Conservation (phyloP, 2,888 invertebrate species). For the Branchipolynoe longqiensis region DNA sequence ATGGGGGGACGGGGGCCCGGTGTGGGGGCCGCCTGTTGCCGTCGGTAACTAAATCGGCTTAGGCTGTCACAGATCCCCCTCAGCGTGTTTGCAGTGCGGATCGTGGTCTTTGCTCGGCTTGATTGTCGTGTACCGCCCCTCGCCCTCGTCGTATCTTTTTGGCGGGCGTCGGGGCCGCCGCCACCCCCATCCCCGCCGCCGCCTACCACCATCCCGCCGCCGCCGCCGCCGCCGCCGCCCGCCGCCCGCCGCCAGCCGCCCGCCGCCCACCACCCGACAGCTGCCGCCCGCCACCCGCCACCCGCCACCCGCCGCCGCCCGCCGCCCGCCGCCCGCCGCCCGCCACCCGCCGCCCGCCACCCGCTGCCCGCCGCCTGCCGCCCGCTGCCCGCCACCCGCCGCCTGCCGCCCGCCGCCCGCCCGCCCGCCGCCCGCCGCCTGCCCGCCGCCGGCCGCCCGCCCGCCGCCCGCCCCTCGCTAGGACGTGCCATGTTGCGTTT, state of each 20-base stretch:
- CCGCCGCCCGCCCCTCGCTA: neutral
- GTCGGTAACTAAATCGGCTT: constrained; percentile 57
- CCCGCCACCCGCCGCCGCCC: too few relatives aligned
- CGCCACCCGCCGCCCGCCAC: too few relatives aligned
- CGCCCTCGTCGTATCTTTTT: constrained; percentile 27
- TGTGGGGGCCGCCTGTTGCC: too few relatives aligned
- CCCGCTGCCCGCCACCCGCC: too few relatives aligned
- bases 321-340: too few relatives aligned
- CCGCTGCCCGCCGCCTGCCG: too few relatives aligned
- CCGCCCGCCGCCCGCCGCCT: too few relatives aligned
- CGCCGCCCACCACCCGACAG: too few relatives aligned
- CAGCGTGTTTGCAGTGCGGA: constrained; percentile 7
- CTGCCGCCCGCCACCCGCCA: too few relatives aligned
- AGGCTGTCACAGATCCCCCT: constrained; percentile 46
- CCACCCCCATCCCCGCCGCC: neutral
- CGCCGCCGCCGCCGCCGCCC: neutral
- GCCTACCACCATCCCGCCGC: neutral
- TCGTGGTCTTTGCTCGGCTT: constrained; percentile 36
- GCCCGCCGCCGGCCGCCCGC: neutral
- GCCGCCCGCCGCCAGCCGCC: too few relatives aligned
- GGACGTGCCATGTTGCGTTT: constrained; percentile 42
- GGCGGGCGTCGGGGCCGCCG: constrained; percentile 28
- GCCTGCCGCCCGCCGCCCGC: too few relatives aligned
- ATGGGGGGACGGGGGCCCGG: too few relatives aligned
- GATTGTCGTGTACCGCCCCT: constrained; percentile 28